Evolutionary conservation across 2,113 vertebrate genomes (phyloP), one percentile per base, ranked within the genome.

Genomic region (Hypomesus transpacificus): DNA sequence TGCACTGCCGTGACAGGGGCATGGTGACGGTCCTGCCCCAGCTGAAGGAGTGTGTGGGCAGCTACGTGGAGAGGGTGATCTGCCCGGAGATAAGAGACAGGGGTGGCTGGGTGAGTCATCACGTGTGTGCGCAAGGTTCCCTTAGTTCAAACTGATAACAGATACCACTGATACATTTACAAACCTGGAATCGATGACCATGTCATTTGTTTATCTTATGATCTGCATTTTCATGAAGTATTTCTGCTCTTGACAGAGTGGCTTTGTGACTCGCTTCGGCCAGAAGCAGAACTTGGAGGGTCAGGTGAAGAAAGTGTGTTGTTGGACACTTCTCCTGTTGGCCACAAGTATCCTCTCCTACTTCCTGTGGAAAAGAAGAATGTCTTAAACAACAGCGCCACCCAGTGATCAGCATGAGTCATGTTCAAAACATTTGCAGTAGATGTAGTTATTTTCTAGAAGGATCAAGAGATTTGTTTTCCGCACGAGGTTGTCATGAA

Each of bases 91-190:
- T 93, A 70, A 77, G 74, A 67, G 75, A 90, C 21, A 89, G 85
- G 66, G 91, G 87, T 75, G 91, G 92, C 86, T 93, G 91, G 91
- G 90, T 92, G 65, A 89, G 89, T 88, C 17, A 3, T 21, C 21
- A 14, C 39, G 13, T 46, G 39, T 46, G 1, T 1, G 14, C 3
- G 18, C 4, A 18, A 56, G n/a, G n/a, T 56, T 56, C 4, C 54
- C 3, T 56, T 16, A 11, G 39, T 56, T 14, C 54, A n/a, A 54
- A 14, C 3, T 18, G 18, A 16, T 4, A n/a, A n/a, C 18, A 54
- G 9, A 21, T n/a, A 20, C 1, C 22, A 60, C 24, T 26, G 24
- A 0, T 26, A 2, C 24, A 3, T 26, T 26, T 26, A 26, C 58
- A 14, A 60, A 13, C 20, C 58, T 34, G 31, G 31, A 34, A 34